Evolutionary conservation across 2,113 vertebrate genomes (phyloP).

Genomic region (Upupa epops): DNA sequence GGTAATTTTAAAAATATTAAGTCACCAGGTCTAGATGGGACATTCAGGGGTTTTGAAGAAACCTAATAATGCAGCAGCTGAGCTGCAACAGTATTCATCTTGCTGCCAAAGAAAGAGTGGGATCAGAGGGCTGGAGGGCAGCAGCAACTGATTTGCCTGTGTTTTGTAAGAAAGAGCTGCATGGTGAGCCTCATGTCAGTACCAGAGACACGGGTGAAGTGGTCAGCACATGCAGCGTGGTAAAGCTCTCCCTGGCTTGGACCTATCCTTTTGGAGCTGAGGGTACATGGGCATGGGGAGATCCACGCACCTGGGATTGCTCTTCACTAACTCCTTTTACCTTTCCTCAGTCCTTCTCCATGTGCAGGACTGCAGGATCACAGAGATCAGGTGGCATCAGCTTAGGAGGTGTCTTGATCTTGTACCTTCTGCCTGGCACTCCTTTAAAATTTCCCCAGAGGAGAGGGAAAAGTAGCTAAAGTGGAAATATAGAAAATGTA

Average conservation of each 20-base stretch:
- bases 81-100: not conserved
- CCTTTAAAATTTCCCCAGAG: not conserved
- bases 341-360: accelerated
- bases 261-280: not conserved
- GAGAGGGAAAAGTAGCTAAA: not conserved
- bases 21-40: constrained; percentile 14
- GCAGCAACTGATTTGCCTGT: not conserved
- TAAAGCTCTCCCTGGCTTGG: accelerated
- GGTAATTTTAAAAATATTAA: constrained; percentile 61
- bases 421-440: not conserved
- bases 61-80: constrained; percentile 7
- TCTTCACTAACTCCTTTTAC: not conserved
- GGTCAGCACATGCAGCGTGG: accelerated
- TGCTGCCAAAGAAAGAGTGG: accelerated
- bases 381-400: not conserved
- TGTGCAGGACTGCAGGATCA: not conserved
- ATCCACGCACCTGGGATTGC: not conserved
- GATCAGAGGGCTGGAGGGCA: not conserved
- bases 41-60: constrained; percentile 12
- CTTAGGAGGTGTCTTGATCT: not conserved
- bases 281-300: accelerated
- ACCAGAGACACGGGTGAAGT: accelerated
- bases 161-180: not conserved
- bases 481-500: not conserved
- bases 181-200: not conserved